These are phyloP conservation scores for Tetragnatha montana DNA, from an alignment of 2,888 invertebrate species.

Conservation along the genomic window DNA sequence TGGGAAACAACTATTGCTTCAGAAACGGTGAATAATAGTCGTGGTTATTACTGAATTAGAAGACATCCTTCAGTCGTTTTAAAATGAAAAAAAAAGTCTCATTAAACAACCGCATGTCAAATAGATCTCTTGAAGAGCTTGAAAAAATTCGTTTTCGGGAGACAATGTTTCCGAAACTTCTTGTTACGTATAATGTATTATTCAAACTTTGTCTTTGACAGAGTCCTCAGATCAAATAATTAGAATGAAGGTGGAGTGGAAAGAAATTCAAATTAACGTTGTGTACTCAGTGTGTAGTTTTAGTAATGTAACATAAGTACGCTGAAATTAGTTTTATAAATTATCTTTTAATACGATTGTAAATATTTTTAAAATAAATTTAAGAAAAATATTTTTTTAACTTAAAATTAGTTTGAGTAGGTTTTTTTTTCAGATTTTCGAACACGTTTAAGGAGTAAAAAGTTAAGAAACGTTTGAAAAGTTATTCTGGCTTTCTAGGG, in stretches of 20 bases:
- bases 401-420: no score
- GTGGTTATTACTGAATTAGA: slow-evolving; percentile 61
- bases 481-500: no score
- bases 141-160: neutral
- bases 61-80: slow-evolving; percentile 27
- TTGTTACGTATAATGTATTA: neutral
- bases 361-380: no score
- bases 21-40: slow-evolving; percentile 52
- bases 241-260: no score
- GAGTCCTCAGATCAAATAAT: neutral
- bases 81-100: slow-evolving; percentile 29
- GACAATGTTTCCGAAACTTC: neutral
- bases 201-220: neutral
- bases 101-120: slow-evolving; percentile 58
- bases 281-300: neutral
- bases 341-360: no score
- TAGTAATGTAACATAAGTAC: neutral
- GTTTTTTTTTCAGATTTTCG: no score
- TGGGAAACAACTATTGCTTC: slow-evolving; percentile 39
- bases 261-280: no score
- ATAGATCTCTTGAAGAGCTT: slow-evolving; percentile 23
- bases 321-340: no score
- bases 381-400: no score
- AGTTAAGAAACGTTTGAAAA: no score
- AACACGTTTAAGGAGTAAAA: no score